Evolutionary conservation across 2,113 vertebrate genomes (phyloP).

Genomic region (Rhynchopsitta pachyrhyncha): DNA sequence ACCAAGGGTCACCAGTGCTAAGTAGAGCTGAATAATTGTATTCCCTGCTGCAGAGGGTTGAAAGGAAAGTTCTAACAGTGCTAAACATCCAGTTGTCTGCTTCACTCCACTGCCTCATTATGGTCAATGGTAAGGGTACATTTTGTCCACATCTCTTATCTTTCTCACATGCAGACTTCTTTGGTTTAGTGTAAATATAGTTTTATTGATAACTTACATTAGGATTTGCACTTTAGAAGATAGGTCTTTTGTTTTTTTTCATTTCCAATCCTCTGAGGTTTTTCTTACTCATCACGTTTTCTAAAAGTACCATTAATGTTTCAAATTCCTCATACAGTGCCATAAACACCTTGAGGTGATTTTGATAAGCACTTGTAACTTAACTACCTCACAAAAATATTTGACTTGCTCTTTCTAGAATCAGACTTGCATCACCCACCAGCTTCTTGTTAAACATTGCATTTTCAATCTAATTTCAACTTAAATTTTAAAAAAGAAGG

Average conservation of each 20-base stretch:
- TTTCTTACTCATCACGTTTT: background rate
- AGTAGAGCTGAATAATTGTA: constrained; percentile 21
- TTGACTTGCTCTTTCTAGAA: background rate
- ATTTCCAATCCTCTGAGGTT: background rate
- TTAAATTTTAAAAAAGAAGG: background rate
- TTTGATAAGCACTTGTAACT: background rate
- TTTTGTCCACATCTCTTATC: background rate
- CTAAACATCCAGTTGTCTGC: background rate
- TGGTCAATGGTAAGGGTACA: background rate
- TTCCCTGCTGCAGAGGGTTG: background rate
- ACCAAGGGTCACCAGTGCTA: background rate
- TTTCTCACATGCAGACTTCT: background rate
- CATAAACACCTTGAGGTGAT: background rate
- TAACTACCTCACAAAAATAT: background rate
- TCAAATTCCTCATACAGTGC: background rate
- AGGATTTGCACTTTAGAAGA: background rate
- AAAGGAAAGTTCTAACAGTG: background rate
- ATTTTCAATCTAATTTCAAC: background rate
- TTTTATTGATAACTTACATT: background rate
- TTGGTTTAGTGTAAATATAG: background rate
- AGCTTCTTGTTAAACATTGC: background rate
- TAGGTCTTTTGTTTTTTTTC: background rate
- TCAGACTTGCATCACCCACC: background rate
- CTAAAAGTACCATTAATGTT: background rate
- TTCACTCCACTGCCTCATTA: background rate